A percentile compares a stretch with the other conserved stretches of the same genome.
phyloP scores from a whole-genome alignment of 2,797 vertebrate species.

The Synaphobranchus kaupii region DNA sequence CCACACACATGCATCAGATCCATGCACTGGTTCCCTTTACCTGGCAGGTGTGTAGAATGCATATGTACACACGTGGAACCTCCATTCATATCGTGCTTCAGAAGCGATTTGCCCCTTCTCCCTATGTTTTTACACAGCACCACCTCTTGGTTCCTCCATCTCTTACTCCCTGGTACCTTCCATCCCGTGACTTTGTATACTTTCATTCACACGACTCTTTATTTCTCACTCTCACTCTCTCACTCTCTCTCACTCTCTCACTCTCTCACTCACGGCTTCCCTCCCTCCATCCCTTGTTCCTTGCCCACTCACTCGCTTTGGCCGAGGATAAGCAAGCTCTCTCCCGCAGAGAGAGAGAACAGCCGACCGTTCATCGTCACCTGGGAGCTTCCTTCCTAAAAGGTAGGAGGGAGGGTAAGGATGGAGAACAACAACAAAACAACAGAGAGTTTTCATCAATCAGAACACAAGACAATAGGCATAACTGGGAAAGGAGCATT shows the following conservation, averaged over 20 bases:
- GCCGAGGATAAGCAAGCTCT: slow-evolving; percentile 83
- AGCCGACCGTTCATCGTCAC: slow-evolving; percentile 66
- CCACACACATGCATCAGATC: slow-evolving; percentile 4
- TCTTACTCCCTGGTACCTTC: not conserved
- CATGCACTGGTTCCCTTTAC: not conserved
- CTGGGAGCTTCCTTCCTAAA: slow-evolving; percentile 82
- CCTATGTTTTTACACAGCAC: too few relatives aligned
- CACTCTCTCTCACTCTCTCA: not conserved
- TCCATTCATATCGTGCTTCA: not conserved
- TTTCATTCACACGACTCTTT: not conserved
- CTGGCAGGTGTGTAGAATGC: not conserved
- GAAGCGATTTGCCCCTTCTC: not conserved
- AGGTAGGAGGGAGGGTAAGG: slow-evolving; percentile 8
- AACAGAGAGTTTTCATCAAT: not conserved
- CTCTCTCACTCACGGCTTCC: too few relatives aligned
- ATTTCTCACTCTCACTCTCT: not conserved
- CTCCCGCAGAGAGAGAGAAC: slow-evolving; percentile 70
- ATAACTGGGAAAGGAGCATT: not conserved
- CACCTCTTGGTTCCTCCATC: not conserved
- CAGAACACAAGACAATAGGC: not conserved
- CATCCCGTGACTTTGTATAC: not conserved
- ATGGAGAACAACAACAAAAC: not conserved
- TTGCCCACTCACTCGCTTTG: slow-evolving; percentile 73
- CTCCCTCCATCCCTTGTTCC: not conserved
- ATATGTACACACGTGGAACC: not conserved